Base-by-base conservation (phyloP, 2,113 vertebrate species). In the Cinclus cinclus region DNA sequence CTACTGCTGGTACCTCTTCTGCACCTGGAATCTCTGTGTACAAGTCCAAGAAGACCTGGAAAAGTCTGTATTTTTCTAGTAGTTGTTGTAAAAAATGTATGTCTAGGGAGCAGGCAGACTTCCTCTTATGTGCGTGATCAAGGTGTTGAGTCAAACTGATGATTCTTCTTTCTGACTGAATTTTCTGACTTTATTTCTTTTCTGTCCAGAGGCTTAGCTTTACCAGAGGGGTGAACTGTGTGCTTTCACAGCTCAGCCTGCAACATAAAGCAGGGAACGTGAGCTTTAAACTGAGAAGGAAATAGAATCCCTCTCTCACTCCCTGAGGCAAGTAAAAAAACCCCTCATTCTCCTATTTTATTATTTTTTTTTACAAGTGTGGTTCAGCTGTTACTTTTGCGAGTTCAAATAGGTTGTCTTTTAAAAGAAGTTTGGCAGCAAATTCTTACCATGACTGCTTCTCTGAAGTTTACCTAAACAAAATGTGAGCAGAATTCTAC, bases 261-360 rank as follows among this genome's bases (percentile, higher is more conserved):
- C 63, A 92, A 67, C 71, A 62, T 77, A 65, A 86, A 81, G 42
- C 68, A 74, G 83, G 73, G 25, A 87, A 73, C 9, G 4, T 58
- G 55, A 94, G 63, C 55, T 89, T 92, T 89, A 95, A 94, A 89
- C 55, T 77, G 67, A 88, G 75, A 82, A 94, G 35, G 59, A 83
- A 83, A 62, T 71, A 75, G 19, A 90, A 77, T 77, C 63, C 41
- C 49, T 39, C 30, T 87, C n/a, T 80, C 27, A 28, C 7, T 78
- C 35, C 15, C 47, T 71, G 52, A 93, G 69, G 74, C 81, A 83
- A 75, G 56, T 53, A 17, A 70, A 53, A 46, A 65, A n/a, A 4
- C 24, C 49, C 49, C 31, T 64, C 33, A 31, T 79, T 67, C 23
- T 62, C 28, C 18, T 56, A 22, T 2, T 75, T 15, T 56, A 22